Evolutionary conservation across 2,113 vertebrate genomes (phyloP), one percentile per base, ranked within the genome.

Genomic region (Etia nguti): DNA sequence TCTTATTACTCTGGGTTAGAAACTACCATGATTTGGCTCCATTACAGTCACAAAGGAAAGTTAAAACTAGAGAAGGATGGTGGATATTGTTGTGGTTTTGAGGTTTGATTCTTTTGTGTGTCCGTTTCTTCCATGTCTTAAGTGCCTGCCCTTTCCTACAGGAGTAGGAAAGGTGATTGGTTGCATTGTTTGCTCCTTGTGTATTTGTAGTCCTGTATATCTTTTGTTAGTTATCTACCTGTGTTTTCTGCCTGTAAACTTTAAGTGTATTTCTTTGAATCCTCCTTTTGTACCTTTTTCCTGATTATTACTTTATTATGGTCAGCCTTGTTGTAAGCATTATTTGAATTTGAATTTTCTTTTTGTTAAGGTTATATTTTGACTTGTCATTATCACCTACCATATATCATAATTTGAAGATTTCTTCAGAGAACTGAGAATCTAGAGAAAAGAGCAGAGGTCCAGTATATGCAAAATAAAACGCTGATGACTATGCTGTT

Each of bases 1-100:
- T 87, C 15, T 54, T 65, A 79, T 83, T 81, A 56, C 75, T 81
- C 83, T 81, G 6, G 52, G 88, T 89, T 86, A 88, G 86, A 43
- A 70, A 43, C 22, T 15, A 43, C 13, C 38, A 43, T 70, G 3
- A 43, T 75, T 43, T 29, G 68, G 24, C 13, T 20, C 18, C 15
- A 46, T 75, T 48, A 29, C 15, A 48, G 15, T 75, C 13, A 29
- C 24, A 48, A 75, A 75, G 41, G 18, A 48, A 46, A 46, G 15
- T 18, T 73, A 24, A 48, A 73, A 73, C 46, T 18, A 29, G 43
- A 43, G 65, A 70, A 70, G 38, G 38, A 16, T 16, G 38, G 38
- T 43, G 65, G 38, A 73, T 73, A 46, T 73, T 73, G 41, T 26
- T 73, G 41, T 26, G 41, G 68, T 16, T 73, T 73, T 46, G 38